These are phyloP conservation scores for Melanotaenia duboulayi DNA, from an alignment of 2,113 vertebrate species.

Conservation along the genomic window DNA sequence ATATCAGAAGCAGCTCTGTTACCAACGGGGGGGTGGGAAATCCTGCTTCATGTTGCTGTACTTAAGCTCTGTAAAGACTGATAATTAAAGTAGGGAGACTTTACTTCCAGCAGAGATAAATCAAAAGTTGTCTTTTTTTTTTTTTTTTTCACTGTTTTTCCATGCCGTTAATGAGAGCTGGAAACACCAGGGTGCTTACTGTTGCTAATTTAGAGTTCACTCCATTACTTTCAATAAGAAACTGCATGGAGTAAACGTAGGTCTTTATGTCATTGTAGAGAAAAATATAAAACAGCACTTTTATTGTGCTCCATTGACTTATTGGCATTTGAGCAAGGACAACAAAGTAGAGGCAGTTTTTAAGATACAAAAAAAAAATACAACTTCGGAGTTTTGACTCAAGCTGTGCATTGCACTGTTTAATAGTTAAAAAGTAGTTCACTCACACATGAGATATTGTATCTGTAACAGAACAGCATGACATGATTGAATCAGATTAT, in stretches of 20 bases:
- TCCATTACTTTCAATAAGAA: constrained; percentile 17
- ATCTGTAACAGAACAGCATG: constrained; percentile 17
- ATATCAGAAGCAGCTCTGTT: constrained; percentile 16
- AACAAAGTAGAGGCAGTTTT: not conserved
- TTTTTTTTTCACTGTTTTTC: constrained; percentile 3
- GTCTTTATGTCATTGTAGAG: constrained; percentile 6
- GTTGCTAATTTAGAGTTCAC: constrained; percentile 7
- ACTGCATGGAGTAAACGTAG: constrained; percentile 13
- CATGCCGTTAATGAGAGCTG: constrained; percentile 31
- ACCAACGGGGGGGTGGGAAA: not conserved
- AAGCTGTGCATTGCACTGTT: constrained; percentile 44
- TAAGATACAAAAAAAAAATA: constrained; percentile 1
- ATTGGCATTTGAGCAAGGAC: not conserved
- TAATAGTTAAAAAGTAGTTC: constrained; percentile 59
- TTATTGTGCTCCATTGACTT: not conserved
- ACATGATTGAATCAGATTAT: constrained; percentile 27
- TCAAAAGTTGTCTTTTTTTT: not conserved
- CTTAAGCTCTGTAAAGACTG: constrained; percentile 11
- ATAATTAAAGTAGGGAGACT: constrained; percentile 19
- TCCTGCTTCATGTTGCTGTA: not conserved
- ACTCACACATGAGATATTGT: constrained; percentile 45
- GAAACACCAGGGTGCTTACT: constrained; percentile 7
- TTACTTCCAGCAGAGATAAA: constrained; percentile 18
- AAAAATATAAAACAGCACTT: constrained; percentile 2
- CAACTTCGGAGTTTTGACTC: constrained; percentile 12